Conservation (phyloP, 64 coral and sea anemone genomes). For the Hydrozoanthus tunicans region DNA sequence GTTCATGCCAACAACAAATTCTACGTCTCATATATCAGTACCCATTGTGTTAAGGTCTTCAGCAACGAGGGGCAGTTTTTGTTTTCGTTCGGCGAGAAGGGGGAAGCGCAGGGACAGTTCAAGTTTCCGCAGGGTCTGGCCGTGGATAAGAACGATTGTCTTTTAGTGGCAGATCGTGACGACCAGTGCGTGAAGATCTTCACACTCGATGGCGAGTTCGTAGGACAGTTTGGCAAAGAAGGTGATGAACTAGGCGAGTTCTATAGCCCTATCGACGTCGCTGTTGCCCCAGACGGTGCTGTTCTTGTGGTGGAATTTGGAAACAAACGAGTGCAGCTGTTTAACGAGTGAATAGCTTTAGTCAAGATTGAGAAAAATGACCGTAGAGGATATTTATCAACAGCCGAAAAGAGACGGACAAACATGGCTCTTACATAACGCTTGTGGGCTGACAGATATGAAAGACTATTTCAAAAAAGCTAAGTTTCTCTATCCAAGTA, state of each 20-base stretch:
- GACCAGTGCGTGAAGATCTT: conserved; percentile 85
- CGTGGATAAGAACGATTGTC: conserved; percentile 69
- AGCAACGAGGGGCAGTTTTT: conserved; percentile 79
- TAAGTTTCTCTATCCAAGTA: no score
- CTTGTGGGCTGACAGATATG: no score
- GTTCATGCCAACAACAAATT: conserved; percentile 64
- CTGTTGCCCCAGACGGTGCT: conserved; percentile 50
- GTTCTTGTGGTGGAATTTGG: conserved; percentile 71
- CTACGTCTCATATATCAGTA: conserved; percentile 52
- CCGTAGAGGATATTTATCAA: not conserved
- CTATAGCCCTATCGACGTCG: conserved; percentile 73
- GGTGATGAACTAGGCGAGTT: conserved; percentile 64
- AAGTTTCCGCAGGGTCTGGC: conserved; percentile 79
- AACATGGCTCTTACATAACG: not conserved
- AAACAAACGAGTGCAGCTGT: conserved; percentile 67
- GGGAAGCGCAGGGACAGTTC: conserved; percentile 45
- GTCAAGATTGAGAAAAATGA: not conserved
- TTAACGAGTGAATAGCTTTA: conserved; percentile 32
- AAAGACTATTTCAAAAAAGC: no score
- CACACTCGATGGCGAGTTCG: conserved; percentile 59
- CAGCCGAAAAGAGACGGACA: not conserved
- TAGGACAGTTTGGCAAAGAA: conserved; percentile 59
- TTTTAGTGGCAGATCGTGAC: conserved; percentile 78
- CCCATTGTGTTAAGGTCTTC: conserved; percentile 74
- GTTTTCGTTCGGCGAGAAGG: conserved; percentile 84